Evolutionary conservation across 2,888 invertebrate species (phyloP).

Genomic region (Acleris emargana): DNA sequence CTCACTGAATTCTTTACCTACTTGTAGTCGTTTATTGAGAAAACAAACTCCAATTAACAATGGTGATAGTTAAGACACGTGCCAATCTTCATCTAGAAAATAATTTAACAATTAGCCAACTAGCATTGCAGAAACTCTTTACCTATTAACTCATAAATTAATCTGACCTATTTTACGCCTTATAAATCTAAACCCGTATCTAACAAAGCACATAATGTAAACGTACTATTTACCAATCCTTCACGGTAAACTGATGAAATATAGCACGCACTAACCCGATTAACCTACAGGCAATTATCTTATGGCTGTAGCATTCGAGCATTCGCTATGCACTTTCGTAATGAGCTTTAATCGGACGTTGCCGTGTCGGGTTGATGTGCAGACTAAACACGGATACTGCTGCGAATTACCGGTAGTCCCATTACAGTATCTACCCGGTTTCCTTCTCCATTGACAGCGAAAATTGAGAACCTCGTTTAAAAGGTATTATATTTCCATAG

Average conservation of each 20-base stretch:
- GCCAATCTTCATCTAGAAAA: constrained; percentile 16
- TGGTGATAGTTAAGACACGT: constrained; percentile 3
- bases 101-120: constrained; percentile 2
- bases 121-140: constrained; percentile 12
- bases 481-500: no score
- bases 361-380: constrained; percentile 42
- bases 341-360: constrained; percentile 49
- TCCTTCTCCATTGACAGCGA: background rate
- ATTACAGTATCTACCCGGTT: constrained; percentile 24
- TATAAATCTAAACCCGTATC: constrained; percentile 9
- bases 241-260: constrained; percentile 46
- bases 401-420: constrained; percentile 27
- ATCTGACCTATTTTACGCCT: constrained; percentile 21
- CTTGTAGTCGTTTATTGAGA: no score
- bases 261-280: constrained; percentile 64
- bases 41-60: constrained; percentile 2
- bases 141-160: constrained; percentile 10
- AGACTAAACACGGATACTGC: constrained; percentile 38
- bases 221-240: constrained; percentile 26
- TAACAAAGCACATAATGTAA: background rate
- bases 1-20: no score
- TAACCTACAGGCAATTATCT: constrained; percentile 64
- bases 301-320: constrained; percentile 55
- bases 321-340: constrained; percentile 61
- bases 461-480: no score